Evolutionary conservation across 1,140 invertebrate species (phyloP).

Genomic region (Drosophila subobscura): DNA sequence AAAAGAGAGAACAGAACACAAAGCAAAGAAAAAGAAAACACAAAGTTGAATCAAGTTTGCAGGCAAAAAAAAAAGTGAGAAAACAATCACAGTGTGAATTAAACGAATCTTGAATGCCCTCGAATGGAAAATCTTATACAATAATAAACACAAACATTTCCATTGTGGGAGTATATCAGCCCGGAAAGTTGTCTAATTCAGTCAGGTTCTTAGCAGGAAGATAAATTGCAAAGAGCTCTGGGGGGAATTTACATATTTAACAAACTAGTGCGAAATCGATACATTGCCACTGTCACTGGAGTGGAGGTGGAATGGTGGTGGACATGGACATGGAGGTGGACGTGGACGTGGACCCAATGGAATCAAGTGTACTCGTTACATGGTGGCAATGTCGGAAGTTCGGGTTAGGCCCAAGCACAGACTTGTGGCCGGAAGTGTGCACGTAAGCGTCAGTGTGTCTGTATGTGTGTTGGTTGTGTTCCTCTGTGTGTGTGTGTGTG

Average conservation of each 20-base stretch:
- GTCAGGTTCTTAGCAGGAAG: no score
- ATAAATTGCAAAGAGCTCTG: no score
- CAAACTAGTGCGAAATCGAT: constrained; percentile 7
- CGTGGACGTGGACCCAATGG: no score
- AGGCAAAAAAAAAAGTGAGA: no score
- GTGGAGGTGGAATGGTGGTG: no score
- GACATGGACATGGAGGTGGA: neutral
- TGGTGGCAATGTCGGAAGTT: constrained; percentile 50
- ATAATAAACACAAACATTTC: no score
- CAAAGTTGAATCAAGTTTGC: constrained; percentile 23
- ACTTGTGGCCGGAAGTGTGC: constrained; percentile 65
- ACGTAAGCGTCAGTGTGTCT: constrained; percentile 34
- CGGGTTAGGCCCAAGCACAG: constrained; percentile 50
- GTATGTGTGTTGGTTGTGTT: neutral
- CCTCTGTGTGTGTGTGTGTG: constrained; percentile 1
- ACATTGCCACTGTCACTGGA: constrained; percentile 2
- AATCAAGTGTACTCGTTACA: constrained; percentile 22
- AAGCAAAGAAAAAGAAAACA: constrained; percentile 9
- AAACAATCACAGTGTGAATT: no score
- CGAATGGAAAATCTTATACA: neutral
- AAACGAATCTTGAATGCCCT: constrained; percentile 27
- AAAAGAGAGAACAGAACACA: constrained; percentile 20
- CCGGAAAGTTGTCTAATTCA: no score
- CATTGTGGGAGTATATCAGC: no score
- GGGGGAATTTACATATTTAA: no score